These are phyloP conservation scores for Ameiurus melas DNA, from an alignment of 2,113 vertebrate species.

Conservation along the genomic window DNA sequence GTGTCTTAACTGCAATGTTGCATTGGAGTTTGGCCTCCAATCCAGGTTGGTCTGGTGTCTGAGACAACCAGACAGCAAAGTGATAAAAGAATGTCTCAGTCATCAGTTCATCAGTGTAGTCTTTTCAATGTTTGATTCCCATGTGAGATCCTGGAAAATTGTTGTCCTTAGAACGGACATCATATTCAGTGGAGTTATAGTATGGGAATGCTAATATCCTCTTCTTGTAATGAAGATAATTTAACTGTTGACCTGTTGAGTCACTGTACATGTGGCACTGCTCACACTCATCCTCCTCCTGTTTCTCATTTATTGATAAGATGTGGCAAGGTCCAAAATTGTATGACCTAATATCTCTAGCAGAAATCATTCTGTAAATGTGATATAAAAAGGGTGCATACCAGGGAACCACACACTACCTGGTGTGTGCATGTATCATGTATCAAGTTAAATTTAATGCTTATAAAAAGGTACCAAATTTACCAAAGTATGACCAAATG, in stretches of 20 bases:
- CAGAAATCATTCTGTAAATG: background rate
- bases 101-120: background rate
- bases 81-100: background rate
- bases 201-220: background rate
- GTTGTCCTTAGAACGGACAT: background rate
- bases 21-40: background rate
- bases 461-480: background rate
- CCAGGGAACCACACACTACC: background rate
- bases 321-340: constrained; percentile 5
- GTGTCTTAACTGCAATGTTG: background rate
- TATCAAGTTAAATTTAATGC: too few species aligned
- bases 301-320: constrained; percentile 14
- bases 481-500: background rate
- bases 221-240: background rate
- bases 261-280: background rate
- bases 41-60: too few species aligned
- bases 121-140: background rate
- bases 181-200: background rate
- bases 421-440: too few species aligned
- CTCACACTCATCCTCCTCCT: background rate
- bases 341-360: background rate
- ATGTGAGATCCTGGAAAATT: background rate
- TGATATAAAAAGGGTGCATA: background rate
- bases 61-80: background rate
- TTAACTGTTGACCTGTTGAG: background rate